phyloP scores from a whole-genome alignment of 1,140 invertebrate genomes.

The Nasonia longicornis region DNA sequence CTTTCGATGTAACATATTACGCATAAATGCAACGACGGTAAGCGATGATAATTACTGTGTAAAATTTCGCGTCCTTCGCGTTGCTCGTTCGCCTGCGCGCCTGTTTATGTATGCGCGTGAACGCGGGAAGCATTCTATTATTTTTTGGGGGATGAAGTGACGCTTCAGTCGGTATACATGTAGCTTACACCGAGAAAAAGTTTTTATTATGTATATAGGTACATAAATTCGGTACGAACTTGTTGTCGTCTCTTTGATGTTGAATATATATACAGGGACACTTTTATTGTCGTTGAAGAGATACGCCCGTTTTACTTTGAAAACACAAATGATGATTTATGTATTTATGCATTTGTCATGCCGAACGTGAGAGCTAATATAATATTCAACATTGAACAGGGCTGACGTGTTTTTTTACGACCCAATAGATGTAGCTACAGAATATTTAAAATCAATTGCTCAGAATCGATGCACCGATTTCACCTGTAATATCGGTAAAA shows the following conservation, averaged over 20 bases:
- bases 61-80: constrained; percentile 28
- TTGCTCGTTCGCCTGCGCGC: background rate
- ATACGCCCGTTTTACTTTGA: background rate
- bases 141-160: background rate
- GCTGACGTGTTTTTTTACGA: background rate
- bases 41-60: constrained; percentile 14
- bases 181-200: background rate
- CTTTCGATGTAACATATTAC: constrained; percentile 68
- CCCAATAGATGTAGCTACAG: background rate
- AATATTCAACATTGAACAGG: background rate
- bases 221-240: background rate
- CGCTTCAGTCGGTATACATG: background rate
- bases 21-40: constrained; percentile 26
- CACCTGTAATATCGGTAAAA: background rate
- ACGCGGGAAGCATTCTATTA: background rate
- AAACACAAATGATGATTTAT: background rate
- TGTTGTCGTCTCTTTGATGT: background rate
- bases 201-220: background rate
- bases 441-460: background rate
- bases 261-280: background rate
- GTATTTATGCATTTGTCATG: background rate
- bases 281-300: background rate
- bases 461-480: background rate
- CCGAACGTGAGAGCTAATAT: background rate
- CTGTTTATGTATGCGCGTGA: background rate